Conservation (phyloP, 2,888 invertebrate genomes). For the Seira sanloemensis region DNA sequence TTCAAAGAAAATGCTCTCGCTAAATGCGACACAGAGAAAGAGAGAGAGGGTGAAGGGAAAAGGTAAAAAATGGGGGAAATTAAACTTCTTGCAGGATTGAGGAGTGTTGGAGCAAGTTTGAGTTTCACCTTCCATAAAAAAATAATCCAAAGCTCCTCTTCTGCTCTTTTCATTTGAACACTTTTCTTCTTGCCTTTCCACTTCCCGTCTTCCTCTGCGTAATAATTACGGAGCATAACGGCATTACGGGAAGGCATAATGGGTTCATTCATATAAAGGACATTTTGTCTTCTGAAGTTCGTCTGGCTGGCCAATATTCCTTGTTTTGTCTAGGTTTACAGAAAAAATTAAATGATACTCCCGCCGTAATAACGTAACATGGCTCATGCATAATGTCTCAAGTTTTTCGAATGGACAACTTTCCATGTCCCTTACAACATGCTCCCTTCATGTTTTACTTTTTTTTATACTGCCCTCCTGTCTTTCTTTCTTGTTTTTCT, state of each 20-base stretch:
- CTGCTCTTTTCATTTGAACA: background rate
- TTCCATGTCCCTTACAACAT: slow-evolving; percentile 1
- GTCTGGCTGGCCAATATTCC: background rate
- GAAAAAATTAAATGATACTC: background rate
- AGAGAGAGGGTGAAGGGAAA: background rate
- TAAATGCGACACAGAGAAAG: background rate
- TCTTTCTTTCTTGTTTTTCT: background rate
- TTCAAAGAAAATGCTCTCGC: background rate
- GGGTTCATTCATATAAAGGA: background rate
- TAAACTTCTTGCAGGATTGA: background rate
- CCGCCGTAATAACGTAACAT: too few relatives aligned
- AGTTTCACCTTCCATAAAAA: too few relatives aligned
- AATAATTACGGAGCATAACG: slow-evolving; percentile 37
- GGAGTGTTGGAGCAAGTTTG: too few relatives aligned
- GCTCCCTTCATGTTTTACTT: background rate
- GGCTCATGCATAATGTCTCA: background rate
- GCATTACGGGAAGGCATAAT: slow-evolving; percentile 23
- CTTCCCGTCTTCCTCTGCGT: slow-evolving; percentile 1
- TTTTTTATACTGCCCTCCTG: background rate
- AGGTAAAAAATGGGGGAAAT: background rate
- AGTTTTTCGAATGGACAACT: background rate
- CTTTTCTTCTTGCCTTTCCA: slow-evolving; percentile 8
- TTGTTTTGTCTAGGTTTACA: background rate
- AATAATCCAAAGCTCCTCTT: background rate
- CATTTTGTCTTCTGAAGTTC: background rate